Conservation (phyloP, 2,113 vertebrate genomes). For the Burhinus bistriatus region DNA sequence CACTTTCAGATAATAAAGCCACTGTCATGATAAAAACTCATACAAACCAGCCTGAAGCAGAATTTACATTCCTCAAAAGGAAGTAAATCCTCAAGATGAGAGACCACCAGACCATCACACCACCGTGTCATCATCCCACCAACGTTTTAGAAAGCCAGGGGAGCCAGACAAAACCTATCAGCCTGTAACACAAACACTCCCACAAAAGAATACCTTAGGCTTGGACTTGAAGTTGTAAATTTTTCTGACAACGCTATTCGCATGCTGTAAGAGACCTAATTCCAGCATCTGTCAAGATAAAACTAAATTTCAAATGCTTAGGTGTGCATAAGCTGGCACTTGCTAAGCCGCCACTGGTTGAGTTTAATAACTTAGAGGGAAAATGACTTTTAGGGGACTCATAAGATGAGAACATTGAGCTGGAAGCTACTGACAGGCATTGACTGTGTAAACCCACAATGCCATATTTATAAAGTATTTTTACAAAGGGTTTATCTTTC, state of each 20-base stretch:
- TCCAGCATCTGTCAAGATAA: neutral
- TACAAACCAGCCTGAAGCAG: neutral
- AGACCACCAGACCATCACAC: neutral
- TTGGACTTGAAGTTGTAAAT: neutral
- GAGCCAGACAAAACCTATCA: constrained; percentile 43
- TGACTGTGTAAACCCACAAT: neutral
- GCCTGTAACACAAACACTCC: constrained; percentile 25
- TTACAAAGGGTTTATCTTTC: neutral
- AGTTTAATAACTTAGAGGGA: neutral
- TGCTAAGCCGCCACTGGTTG: neutral
- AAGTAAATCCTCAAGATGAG: neutral
- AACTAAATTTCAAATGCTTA: neutral
- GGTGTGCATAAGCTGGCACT: neutral
- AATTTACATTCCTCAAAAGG: neutral
- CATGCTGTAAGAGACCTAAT: neutral
- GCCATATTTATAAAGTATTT: neutral
- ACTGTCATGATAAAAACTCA: neutral
- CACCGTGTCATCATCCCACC: neutral
- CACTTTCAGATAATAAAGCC: neutral
- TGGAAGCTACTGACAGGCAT: neutral
- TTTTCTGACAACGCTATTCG: neutral
- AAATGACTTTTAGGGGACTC: neutral
- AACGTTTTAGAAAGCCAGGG: neutral
- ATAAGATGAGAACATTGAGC: neutral
- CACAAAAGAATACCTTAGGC: neutral